Base-by-base conservation (phyloP, 1,140 invertebrate species). In the Drosophila equinoxialis region DNA sequence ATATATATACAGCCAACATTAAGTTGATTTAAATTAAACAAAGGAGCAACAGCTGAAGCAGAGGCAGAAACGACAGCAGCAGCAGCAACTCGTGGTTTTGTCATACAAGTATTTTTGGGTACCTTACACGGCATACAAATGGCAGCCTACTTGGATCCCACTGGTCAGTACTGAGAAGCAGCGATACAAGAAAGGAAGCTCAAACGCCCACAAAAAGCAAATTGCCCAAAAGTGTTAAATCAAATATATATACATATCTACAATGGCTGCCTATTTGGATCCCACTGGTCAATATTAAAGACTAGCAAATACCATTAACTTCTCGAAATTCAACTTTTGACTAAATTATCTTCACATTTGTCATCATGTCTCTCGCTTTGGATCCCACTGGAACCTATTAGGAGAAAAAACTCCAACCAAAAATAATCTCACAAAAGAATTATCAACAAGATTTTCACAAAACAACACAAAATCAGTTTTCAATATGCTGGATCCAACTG, bases 351-450 rank as follows among this genome's bases (percentile, higher is more conserved):
- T 35, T 17, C 57, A 48, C 20, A 23, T 23, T 23, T 23, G 20
- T 61, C 69, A 92, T 81, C 59, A 92, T 92, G 91, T 89, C 79
- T 58, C 71, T 81, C 23, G 83, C 82, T 66, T 65, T 92, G 73
- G 91, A 92, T 68, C 91, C 91, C 70, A 92, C 91, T 68, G 91
- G 91, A 72, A 92, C 90, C 62, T 92, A 92, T 64, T 92, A 86
- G 71, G 66, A 20, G 8, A 35, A 33, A 14, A 5, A 55, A n/a
- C 48, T 6, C 11, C 11, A 68, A 26, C 23, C 20, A 20, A 20
- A 20, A 23, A 23, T 26, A 26, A 26, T 26, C 14, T 23, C 20
- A 23, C 20, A 23, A 23, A 11, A 41, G 6, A 20, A 17, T n/a
- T 17, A 23, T 67, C 10, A 48, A 11, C 13, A 45, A 35, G 2